Evolutionary conservation across 1,140 invertebrate species (phyloP), one percentile per base, ranked within the genome.

Genomic region (Cyclargus thomasi): DNA sequence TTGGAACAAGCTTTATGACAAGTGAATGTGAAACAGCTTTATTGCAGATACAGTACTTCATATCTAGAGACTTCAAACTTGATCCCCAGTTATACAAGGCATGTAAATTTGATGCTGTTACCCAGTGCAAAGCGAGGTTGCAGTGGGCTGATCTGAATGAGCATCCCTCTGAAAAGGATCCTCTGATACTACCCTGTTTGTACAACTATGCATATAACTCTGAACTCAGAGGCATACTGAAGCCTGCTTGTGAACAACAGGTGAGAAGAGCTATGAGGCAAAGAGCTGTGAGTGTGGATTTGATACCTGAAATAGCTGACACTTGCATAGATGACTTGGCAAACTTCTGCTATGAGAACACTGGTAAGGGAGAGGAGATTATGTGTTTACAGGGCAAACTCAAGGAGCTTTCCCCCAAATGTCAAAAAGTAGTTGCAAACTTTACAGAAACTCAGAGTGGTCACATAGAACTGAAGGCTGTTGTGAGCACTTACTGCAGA

Each of bases 31-130:
- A 98, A 91, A 93, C 95, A 64, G 95, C 96, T 21, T 91, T 99
- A 29, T 91, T 99, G 18, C 97, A 99, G 91, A 98, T 99, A 79
- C 98, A 99, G 80, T 99, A 98, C 86, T 99, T 99, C 90, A 94
- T 99, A 63, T 95, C 97, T 0, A 93, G 98, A 75, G 97, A 99
- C 91, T 99, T 97, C 79, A 97, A 96, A 81, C 86, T 99, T 57
- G 98, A 99, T 91, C 95, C 96, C 0, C 94, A 95, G 70, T 91
- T 99, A 16, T 99, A 97, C 80, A 93, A 93, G 79, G 94, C 95
- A 11, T 99, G 98, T 83, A 95, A 94, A 77, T 92, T 94, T 62
- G 97, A 99, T 91, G 98, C 98, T 3, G 91, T 94, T 2, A 93
- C 92, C 47, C 91, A 95, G 53, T 99, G 98, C 83, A 93, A 95